These are phyloP conservation scores for Siniperca scherzeri DNA, from an alignment of 2,797 vertebrate species.

Conservation along the genomic window DNA sequence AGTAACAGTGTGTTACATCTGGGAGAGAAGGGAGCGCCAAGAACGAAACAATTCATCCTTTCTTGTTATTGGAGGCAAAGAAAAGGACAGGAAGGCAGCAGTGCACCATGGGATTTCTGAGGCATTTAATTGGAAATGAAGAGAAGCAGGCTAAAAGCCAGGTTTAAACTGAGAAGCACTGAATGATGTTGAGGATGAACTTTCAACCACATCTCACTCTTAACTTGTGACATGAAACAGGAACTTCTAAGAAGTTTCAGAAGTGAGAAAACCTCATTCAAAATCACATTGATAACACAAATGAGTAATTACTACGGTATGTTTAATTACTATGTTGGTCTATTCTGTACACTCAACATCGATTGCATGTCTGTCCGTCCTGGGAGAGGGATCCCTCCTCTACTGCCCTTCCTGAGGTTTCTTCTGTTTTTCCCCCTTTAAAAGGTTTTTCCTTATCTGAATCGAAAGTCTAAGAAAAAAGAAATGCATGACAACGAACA, in stretches of 20 bases:
- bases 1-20: conserved; percentile 72
- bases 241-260: neutral
- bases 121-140: conserved; percentile 63
- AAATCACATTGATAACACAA: neutral
- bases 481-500: too few relatives aligned
- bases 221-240: neutral
- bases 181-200: conserved; percentile 18
- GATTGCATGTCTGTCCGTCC: too few relatives aligned
- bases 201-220: neutral
- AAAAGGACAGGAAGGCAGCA: conserved; percentile 70
- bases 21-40: conserved; percentile 68
- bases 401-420: too few relatives aligned
- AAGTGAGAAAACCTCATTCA: neutral
- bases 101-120: conserved; percentile 73
- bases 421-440: too few relatives aligned
- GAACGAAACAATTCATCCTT: conserved; percentile 77
- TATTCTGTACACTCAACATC: too few relatives aligned
- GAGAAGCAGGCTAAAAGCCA: conserved; percentile 38
- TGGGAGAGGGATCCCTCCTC: too few relatives aligned
- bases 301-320: neutral
- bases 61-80: conserved; percentile 72
- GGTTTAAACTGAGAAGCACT: conserved; percentile 53
- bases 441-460: too few relatives aligned
- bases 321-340: too few relatives aligned
- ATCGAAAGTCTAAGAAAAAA: too few relatives aligned